Evolutionary conservation across 2,888 invertebrate species (phyloP).

Genomic region (Ptilodon capucinus): DNA sequence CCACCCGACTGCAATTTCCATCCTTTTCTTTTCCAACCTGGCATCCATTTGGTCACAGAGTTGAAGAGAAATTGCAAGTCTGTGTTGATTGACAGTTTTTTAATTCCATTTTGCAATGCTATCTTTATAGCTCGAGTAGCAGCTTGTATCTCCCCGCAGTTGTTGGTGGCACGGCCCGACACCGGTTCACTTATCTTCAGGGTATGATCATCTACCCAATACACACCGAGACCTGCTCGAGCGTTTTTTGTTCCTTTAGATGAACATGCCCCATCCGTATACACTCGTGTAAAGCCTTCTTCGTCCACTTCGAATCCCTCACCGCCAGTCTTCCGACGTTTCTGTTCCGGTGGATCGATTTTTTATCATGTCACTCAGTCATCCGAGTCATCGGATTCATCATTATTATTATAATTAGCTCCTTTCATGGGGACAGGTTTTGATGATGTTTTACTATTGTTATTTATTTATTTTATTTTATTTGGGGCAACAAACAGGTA

Average conservation of each 20-base stretch:
- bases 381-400: conserved; percentile 55
- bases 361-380: conserved; percentile 52
- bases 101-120: conserved; percentile 85
- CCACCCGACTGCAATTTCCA: conserved; percentile 90
- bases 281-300: conserved; percentile 85
- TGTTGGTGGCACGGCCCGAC: conserved; percentile 93
- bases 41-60: conserved; percentile 93
- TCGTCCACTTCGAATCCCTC: conserved; percentile 67
- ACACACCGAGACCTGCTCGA: conserved; percentile 95
- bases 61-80: conserved; percentile 96
- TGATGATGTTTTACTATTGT: conserved; percentile 23
- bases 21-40: conserved; percentile 92
- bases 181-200: conserved; percentile 92
- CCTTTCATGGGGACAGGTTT: conserved; percentile 19
- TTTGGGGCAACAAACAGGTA: too few species aligned
- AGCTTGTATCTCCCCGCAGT: conserved; percentile 97
- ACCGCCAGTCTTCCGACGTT: conserved; percentile 29
- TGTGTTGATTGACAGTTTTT: conserved; percentile 90
- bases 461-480: too few species aligned
- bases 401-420: conserved; percentile 22
- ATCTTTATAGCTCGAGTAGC: conserved; percentile 89
- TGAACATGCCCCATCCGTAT: conserved; percentile 96
- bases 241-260: conserved; percentile 90
- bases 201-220: conserved; percentile 90
- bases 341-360: conserved; percentile 61